Evolutionary conservation across 2,888 invertebrate species (phyloP).

Genomic region (Caradrina kadenii): DNA sequence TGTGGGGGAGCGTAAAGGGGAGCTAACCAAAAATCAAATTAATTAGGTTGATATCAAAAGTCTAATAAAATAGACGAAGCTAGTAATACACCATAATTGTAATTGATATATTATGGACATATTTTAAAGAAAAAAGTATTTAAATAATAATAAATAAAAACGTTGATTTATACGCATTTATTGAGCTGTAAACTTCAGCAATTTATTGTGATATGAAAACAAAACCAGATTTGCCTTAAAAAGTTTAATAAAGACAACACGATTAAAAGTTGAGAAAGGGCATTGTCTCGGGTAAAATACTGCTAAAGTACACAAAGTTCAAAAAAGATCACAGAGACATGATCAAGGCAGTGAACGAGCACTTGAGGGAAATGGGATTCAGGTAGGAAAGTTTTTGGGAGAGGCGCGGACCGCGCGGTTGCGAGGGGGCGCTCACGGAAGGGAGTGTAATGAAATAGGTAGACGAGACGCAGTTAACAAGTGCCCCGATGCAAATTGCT

Average conservation of each 20-base stretch:
- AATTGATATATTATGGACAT: too few species aligned
- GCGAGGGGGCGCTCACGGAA: conserved; percentile 60
- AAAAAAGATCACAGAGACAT: conserved; percentile 73
- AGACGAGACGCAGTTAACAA: conserved; percentile 68
- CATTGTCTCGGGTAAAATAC: conserved; percentile 63
- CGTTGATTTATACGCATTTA: conserved; percentile 9
- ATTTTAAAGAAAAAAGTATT: too few species aligned
- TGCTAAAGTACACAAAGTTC: conserved; percentile 67
- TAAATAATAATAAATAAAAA: not conserved
- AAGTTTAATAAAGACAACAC: conserved; percentile 58
- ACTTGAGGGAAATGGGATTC: conserved; percentile 77
- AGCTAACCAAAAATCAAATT: conserved; percentile 13
- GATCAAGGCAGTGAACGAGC: conserved; percentile 74
- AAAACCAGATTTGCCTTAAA: conserved; percentile 49
- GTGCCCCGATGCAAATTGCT: conserved; percentile 72
- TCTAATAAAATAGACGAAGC: not conserved
- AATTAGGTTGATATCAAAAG: conserved; percentile 9
- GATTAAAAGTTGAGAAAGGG: conserved; percentile 52
- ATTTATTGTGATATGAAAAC: conserved; percentile 40
- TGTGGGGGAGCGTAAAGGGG: conserved; percentile 20
- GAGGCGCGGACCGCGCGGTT: conserved; percentile 36
- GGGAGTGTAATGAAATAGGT: conserved; percentile 71
- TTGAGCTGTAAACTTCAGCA: conserved; percentile 9
- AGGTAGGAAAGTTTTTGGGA: conserved; percentile 70
- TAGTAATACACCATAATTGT: too few species aligned